Evolutionary conservation across 2,888 invertebrate species (phyloP).

Genomic region (Pollenia labialis): DNA sequence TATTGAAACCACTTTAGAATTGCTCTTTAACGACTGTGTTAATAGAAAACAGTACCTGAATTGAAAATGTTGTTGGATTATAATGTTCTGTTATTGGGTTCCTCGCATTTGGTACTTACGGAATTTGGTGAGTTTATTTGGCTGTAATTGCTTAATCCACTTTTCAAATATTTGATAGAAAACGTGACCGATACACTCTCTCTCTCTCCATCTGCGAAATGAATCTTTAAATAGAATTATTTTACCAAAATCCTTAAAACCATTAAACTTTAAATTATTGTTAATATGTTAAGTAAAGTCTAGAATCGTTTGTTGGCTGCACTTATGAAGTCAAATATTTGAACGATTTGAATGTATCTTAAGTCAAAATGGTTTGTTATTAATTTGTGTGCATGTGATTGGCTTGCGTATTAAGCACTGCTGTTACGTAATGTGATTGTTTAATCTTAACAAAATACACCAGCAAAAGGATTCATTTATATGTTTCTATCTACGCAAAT

Average conservation of each 20-base stretch:
- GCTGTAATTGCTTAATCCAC: no score
- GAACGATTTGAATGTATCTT: no score
- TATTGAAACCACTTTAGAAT: slow-evolving; percentile 20
- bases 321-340: no score
- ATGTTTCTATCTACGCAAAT: neutral
- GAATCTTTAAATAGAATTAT: no score
- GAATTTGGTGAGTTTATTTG: neutral
- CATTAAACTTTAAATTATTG: no score
- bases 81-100: neutral
- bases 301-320: no score
- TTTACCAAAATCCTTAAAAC: no score
- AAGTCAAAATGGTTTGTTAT: neutral
- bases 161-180: no score
- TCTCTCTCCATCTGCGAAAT: no score
- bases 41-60: slow-evolving; percentile 21
- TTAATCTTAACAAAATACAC: slow-evolving; percentile 36
- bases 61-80: slow-evolving; percentile 3
- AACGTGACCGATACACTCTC: no score
- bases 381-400: neutral
- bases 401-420: slow-evolving; percentile 23
- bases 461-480: slow-evolving; percentile 28
- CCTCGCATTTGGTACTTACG: neutral
- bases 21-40: neutral
- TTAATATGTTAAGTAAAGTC: no score
- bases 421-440: slow-evolving; percentile 35